Conservation (phyloP, 2,113 vertebrate species). For the Syrrhaptes paradoxus region DNA sequence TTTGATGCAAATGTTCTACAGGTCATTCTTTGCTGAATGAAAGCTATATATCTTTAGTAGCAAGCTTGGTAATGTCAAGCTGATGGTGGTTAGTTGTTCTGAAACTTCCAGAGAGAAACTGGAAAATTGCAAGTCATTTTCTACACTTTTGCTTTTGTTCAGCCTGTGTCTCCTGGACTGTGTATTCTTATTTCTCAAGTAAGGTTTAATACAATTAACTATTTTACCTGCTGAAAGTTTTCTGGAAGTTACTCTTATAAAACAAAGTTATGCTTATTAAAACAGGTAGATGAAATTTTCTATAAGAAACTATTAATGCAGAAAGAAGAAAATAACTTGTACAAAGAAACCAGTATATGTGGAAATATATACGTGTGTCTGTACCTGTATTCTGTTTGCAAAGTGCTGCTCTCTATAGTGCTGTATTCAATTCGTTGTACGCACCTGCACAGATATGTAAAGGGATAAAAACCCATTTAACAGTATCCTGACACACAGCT, state of each 20-base stretch:
- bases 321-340: not conserved
- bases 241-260: not conserved
- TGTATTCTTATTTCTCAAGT: not conserved
- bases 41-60: conserved; percentile 32
- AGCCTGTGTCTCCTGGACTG: not conserved
- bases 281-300: not conserved
- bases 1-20: conserved; percentile 37
- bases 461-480: not conserved
- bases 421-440: not conserved
- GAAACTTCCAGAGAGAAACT: conserved; percentile 15
- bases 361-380: not conserved
- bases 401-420: not conserved
- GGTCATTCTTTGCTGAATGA: conserved; percentile 7
- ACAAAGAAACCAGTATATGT: not conserved
- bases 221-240: not conserved
- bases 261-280: not conserved
- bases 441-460: not conserved
- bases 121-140: not conserved
- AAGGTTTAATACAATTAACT: not conserved
- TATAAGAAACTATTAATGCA: not conserved
- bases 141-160: not conserved
- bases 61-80: not conserved
- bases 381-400: not conserved
- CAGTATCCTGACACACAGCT: not conserved
- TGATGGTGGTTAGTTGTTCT: not conserved